Base-by-base conservation (phyloP, 23 tunicate species). In the Diplosoma virens region DNA sequence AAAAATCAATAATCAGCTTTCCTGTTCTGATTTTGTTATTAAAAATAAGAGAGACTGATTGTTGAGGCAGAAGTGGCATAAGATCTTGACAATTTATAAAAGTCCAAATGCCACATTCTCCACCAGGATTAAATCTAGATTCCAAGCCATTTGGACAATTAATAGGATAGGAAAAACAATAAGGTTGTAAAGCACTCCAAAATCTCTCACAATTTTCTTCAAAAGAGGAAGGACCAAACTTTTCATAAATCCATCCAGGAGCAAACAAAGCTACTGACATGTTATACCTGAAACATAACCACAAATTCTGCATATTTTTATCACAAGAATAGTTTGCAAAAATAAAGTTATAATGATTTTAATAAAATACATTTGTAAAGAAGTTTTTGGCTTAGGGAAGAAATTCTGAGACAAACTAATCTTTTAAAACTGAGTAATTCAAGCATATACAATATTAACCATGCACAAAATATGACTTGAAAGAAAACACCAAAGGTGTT, bases 181-280 rank as follows among this genome's bases (percentile, higher is more conserved):
- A 54, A 25, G 75, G 77, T 23, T 32, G 30, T 0, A 90, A 66
- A 3, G 50, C 41, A 3, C 47, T 46, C 97, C 97, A 90, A 53
- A 90, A 90, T 25, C 61, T 31, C 1, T 73, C 67, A 25, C 79
- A 30, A 52, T 84, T 84, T 1, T 37, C 33, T 1, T 74, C 81
- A 47, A 90, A 90, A 0, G 79, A 37, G 22, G 55, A 25, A 0
- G 37, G 16, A 21, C 82, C 88, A 24, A 81, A 48, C 18, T 47
- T 61, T 60, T 92, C 97, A 24, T 84, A 80, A 6, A 92, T 84
- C 97, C 97, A 92, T 18, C 97, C 97, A 32, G 97, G 97, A 4
- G 97, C 97, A 67, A 85, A 92, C 3, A 92, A 25, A 0, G 86
- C 91, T 1, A 87, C 76, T 1, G 97, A 92, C 25, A 92, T 52